Conservation (phyloP, 2,797 vertebrate genomes). For the Podarcis siculus region DNA sequence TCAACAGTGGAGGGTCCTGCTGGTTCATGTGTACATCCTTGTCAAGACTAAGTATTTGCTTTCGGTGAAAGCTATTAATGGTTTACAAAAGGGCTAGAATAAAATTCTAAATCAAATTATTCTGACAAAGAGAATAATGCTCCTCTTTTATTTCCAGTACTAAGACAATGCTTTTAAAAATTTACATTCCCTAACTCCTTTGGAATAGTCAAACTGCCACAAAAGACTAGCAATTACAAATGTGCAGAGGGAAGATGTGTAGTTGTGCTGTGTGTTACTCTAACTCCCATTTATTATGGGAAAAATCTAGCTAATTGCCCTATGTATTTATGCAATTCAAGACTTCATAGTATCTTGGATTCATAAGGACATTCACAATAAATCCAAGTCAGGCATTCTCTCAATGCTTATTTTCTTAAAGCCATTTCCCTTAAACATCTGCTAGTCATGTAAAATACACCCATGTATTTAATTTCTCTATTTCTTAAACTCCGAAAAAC, state of each 20-base stretch:
- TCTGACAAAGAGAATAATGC: neutral
- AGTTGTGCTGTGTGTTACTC: neutral
- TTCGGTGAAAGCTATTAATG: neutral
- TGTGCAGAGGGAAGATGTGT: neutral
- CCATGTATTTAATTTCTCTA: neutral
- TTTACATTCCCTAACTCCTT: neutral
- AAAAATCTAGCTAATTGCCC: neutral
- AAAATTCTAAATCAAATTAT: neutral
- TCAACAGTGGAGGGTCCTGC: neutral
- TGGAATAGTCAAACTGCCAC: neutral
- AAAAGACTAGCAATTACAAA: constrained; percentile 27
- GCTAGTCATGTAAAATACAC: neutral
- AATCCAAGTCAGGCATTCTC: neutral
- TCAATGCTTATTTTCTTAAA: neutral
- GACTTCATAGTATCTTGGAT: neutral
- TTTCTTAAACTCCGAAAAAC: neutral
- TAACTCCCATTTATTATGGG: neutral
- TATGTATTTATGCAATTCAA: neutral
- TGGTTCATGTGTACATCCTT: neutral
- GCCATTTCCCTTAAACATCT: neutral
- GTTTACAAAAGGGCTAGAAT: accelerated
- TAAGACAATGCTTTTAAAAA: neutral
- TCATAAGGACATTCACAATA: neutral
- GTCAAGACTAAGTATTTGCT: neutral
- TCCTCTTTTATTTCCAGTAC: constrained; percentile 26